Evolutionary conservation across 2,797 vertebrate species (phyloP).

Genomic region (Karalla daura): DNA sequence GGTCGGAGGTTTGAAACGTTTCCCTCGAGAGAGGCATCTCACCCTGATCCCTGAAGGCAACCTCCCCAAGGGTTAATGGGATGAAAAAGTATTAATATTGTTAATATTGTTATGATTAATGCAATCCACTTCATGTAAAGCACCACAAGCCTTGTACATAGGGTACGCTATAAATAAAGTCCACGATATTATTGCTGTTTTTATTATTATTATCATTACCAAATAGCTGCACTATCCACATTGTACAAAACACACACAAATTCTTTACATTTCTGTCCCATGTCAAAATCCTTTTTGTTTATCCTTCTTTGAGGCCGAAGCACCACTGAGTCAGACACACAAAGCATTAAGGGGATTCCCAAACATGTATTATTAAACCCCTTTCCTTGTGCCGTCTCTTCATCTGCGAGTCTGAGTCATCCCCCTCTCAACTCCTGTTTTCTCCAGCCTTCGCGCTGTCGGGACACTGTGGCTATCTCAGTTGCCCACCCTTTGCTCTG

Average conservation of each 20-base stretch:
- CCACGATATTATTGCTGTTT: no score
- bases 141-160: no score
- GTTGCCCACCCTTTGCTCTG: neutral
- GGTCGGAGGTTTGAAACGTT: no score
- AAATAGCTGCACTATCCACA: no score
- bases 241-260: neutral
- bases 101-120: no score
- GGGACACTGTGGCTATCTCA: conserved; percentile 18
- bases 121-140: no score
- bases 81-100: no score
- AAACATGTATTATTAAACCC: conserved; percentile 57
- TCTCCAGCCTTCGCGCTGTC: neutral
- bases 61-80: no score
- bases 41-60: no score
- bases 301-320: neutral
- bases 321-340: neutral
- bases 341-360: conserved; percentile 41
- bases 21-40: no score
- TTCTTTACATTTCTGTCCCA: neutral
- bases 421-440: neutral
- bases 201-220: no score
- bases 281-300: neutral
- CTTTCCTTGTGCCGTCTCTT: conserved; percentile 13
- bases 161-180: no score
- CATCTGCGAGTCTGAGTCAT: conserved; percentile 50